A percentile compares a stretch with the other conserved stretches of the same genome.
phyloP scores from a whole-genome alignment of 2,888 invertebrate genomes.

The Ctena decussata region DNA sequence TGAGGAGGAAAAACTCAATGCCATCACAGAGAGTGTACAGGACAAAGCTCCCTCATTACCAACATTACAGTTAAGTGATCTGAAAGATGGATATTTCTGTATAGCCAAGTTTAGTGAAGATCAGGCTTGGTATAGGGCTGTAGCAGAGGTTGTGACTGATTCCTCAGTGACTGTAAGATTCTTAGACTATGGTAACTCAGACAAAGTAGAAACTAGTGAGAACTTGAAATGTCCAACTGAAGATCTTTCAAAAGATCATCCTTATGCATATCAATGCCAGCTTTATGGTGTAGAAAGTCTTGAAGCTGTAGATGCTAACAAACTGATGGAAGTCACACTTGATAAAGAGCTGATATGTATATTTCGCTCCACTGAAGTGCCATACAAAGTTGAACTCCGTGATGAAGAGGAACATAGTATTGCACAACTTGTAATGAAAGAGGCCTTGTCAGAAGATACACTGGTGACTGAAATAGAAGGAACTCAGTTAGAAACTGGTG shows the following conservation, averaged over 20 bases:
- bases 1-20: slow-evolving; percentile 62
- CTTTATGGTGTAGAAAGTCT: slow-evolving; percentile 59
- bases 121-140: slow-evolving; percentile 91
- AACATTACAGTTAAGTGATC: slow-evolving; percentile 17
- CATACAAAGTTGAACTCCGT: slow-evolving; percentile 56
- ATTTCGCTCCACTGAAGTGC: slow-evolving; percentile 34
- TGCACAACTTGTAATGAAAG: neutral
- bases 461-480: neutral
- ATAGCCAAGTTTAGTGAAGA: slow-evolving; percentile 89
- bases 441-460: neutral
- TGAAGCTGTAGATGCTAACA: slow-evolving; percentile 60
- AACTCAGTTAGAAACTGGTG: neutral
- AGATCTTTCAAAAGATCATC: slow-evolving; percentile 51
- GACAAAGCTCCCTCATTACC: slow-evolving; percentile 45
- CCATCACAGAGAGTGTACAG: slow-evolving; percentile 65
- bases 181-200: slow-evolving; percentile 83
- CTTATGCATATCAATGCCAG: slow-evolving; percentile 69
- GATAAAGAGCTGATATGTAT: slow-evolving; percentile 66
- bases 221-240: slow-evolving; percentile 67
- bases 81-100: slow-evolving; percentile 65
- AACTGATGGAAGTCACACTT: slow-evolving; percentile 63
- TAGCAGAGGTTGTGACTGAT: slow-evolving; percentile 88
- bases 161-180: slow-evolving; percentile 71
- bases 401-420: slow-evolving; percentile 51
- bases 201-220: slow-evolving; percentile 64